Percentiles rank a stretch among this genome's conserved stretches.
Conservation (phyloP, 1,140 invertebrate species). For the Drosophila guanche region DNA sequence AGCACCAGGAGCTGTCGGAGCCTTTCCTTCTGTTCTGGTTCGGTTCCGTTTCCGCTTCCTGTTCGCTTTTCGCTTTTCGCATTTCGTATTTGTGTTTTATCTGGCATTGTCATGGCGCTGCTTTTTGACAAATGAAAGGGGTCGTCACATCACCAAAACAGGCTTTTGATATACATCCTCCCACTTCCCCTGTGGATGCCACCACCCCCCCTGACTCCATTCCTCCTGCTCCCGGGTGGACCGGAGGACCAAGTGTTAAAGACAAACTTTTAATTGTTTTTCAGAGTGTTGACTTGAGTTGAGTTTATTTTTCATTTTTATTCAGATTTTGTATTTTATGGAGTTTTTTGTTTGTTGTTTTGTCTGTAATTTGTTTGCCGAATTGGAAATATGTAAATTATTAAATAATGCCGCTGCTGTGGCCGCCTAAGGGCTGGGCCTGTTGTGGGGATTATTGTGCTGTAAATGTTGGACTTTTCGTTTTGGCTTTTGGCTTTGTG, state of each 20-base stretch:
- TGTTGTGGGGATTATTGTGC: conserved; percentile 33
- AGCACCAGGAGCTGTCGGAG: not conserved
- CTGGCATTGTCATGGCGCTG: conserved; percentile 47
- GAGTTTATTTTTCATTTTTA: conserved; percentile 36
- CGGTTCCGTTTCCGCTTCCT: conserved; percentile 12
- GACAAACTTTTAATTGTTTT: conserved; percentile 81
- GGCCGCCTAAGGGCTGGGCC: conserved; percentile 9
- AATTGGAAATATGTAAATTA: conserved; percentile 79
- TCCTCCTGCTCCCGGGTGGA: not conserved
- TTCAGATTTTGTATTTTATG: conserved; percentile 3
- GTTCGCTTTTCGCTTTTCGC: not conserved
- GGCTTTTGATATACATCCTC: conserved; percentile 24
- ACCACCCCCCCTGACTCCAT: not conserved
- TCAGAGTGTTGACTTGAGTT: conserved; percentile 43
- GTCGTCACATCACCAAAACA: conserved; percentile 48
- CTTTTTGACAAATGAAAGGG: conserved; percentile 67
- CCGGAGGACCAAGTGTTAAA: conserved; percentile 48
- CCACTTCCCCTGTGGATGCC: conserved; percentile 7
- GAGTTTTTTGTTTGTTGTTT: conserved; percentile 10
- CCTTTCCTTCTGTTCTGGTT: conserved; percentile 6
- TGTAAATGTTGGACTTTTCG: conserved; percentile 34
- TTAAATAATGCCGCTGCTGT: conserved; percentile 26
- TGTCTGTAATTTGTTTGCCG: conserved; percentile 56
- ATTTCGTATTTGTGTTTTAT: conserved; percentile 4
- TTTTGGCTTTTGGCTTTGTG: conserved; percentile 19